Evolutionary conservation across 1,140 invertebrate species (phyloP), one percentile per base, ranked within the genome.

Genomic region (Bilobella aurantiaca): DNA sequence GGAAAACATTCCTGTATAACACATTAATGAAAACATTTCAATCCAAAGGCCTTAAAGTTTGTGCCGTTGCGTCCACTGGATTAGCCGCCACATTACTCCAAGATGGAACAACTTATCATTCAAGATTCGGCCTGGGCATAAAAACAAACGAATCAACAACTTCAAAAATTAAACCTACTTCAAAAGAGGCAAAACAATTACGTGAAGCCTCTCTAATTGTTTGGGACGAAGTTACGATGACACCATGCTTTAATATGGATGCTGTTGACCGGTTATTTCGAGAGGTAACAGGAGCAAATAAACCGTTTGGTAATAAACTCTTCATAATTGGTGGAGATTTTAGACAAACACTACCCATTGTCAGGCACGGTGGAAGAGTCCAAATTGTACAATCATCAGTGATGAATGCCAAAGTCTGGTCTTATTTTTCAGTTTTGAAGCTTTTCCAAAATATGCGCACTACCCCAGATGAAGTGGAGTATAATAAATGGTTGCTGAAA

Each of bases 21-120:
- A 34, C 76, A 65, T 32, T 69, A 27, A 18, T 49, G 37, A 23
- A 28, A 21, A 65, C 30, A 62, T 46, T 46, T 16, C 60, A 73
- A 57, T 62, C 60, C 31, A 58, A 32, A 16, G 62, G 29, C 30
- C 31, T 60, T 42, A 61, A 70, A 14, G 31, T 62, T 16, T 34
- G 71, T 29, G 29, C 56, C 25, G 65, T 62, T 2, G 69, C 70
- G 3, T 71, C 60, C 12, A 70, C 69, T 29, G 74, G 74, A 28
- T 70, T 75, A 47, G 72, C 75, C n/a, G n/a, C n/a, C n/a, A n/a
- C n/a, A n/a, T n/a, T n/a, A n/a, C 27, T 82, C 56, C 58, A 75
- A 53, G 76, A 76, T 70, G 81, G 80, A 29, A 64, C 75, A 74
- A 84, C 80, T 31, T 77, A 76, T 58, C 79, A 82, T 77, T 81